Conservation (phyloP, 30 jellyfish, hydroid and myxozoan genomes). For the Turritopsis dohrnii region DNA sequence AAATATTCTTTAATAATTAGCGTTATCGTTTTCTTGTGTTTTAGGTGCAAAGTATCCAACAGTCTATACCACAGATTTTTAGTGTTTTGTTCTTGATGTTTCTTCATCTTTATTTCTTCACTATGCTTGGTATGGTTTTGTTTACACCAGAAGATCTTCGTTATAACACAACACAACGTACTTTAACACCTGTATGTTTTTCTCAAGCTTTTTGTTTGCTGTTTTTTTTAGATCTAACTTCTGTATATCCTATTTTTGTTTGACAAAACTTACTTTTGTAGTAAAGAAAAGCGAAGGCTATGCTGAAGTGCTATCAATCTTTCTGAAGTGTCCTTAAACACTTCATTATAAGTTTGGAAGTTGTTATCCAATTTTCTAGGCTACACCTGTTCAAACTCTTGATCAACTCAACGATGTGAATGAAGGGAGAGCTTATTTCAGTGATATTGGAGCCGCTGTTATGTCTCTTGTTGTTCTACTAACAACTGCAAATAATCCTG, state of each 20-base stretch:
- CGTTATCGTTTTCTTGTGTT: conserved; percentile 2
- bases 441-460: conserved; percentile 68
- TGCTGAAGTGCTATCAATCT: too few relatives aligned
- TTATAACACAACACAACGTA: neutral
- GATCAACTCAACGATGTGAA: conserved; percentile 47
- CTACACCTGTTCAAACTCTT: neutral
- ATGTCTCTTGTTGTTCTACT: conserved; percentile 66
- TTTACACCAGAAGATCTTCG: conserved; percentile 53
- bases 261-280: neutral
- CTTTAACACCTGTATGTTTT: neutral
- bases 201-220: too few relatives aligned
- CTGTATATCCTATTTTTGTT: neutral
- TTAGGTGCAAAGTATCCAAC: conserved; percentile 85
- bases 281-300: neutral
- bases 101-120: conserved; percentile 79
- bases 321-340: too few relatives aligned
- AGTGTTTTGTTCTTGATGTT: conserved; percentile 86
- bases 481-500: conserved; percentile 95
- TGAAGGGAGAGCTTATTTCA: conserved; percentile 61
- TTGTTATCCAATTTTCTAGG: neutral
- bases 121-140: conserved; percentile 94
- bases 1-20: too few relatives aligned
- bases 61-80: conserved; percentile 65
- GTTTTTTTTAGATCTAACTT: neutral
- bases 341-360: neutral